Conservation (phyloP, 1,140 invertebrate genomes). For the Hylaeus anthracinus region DNA sequence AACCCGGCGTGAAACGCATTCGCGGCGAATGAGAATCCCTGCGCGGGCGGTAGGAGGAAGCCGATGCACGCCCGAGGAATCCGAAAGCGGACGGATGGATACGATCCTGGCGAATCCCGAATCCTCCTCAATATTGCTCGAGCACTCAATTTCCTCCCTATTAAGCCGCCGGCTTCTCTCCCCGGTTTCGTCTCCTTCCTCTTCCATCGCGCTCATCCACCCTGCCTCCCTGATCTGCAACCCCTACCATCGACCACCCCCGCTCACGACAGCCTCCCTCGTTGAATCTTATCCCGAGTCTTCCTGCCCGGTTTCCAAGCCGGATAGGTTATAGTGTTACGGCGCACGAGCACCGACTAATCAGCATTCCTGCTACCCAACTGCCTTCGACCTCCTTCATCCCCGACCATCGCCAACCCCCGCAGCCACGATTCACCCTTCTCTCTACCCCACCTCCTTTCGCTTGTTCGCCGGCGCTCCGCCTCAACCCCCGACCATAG, state of each 20-base stretch:
- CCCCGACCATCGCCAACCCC: neutral
- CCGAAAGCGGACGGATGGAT: conserved; percentile 76
- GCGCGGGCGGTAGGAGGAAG: conserved; percentile 66
- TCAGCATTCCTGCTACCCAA: conserved; percentile 78
- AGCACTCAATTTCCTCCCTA: conserved; percentile 82
- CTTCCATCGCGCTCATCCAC: conserved; percentile 34
- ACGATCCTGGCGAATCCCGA: conserved; percentile 75
- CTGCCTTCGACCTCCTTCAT: conserved; percentile 30
- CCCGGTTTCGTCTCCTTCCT: conserved; percentile 50
- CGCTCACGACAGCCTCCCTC: conserved; percentile 1
- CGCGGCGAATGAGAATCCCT: conserved; percentile 69
- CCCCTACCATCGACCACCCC: conserved; percentile 40
- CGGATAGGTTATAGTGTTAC: conserved; percentile 80
- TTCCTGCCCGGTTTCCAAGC: conserved; percentile 70
- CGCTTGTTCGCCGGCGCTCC: neutral
- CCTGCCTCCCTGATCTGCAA: conserved; percentile 43
- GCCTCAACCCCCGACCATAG: conserved; percentile 20
- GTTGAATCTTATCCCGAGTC: conserved; percentile 75
- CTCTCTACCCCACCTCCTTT: neutral
- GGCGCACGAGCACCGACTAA: conserved; percentile 79
- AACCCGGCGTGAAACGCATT: conserved; percentile 55
- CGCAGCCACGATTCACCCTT: conserved; percentile 14
- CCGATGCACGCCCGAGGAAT: conserved; percentile 76
- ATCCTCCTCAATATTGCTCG: conserved; percentile 81
- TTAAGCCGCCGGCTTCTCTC: conserved; percentile 78